Percentiles rank a stretch among this genome's conserved stretches.
These are phyloP conservation scores for Nothocercus julius DNA, from an alignment of 2,113 vertebrate genomes.

Conservation along the genomic window DNA sequence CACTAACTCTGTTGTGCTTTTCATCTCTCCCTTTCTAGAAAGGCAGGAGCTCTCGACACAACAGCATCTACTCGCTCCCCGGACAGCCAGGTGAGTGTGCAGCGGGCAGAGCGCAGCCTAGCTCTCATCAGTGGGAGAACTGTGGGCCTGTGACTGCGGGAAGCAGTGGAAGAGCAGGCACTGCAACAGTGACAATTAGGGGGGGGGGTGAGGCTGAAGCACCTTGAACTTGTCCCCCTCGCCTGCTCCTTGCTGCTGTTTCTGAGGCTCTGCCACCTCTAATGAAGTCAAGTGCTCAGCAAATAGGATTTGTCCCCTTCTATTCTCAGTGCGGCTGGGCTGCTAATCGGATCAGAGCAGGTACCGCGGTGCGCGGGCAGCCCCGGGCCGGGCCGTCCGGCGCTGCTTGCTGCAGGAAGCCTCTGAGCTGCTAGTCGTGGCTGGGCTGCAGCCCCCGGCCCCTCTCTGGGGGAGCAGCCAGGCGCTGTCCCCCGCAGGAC, in stretches of 20 bases:
- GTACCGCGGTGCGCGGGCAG: not conserved
- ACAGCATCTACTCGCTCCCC: slow-evolving; percentile 40
- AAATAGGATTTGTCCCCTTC: slow-evolving; percentile 24
- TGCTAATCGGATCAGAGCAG: not conserved
- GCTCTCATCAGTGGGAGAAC: fast-evolving
- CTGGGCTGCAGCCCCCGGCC: too few relatives aligned
- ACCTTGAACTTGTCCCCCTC: not conserved
- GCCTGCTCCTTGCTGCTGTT: not conserved
- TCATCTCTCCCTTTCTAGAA: not conserved
- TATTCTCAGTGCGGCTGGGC: not conserved
- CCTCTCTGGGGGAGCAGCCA: too few relatives aligned
- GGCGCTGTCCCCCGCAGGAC: too few relatives aligned
- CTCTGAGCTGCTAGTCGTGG: too few relatives aligned
- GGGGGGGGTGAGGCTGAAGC: not conserved
- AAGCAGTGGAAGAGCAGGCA: not conserved
- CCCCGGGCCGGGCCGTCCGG: not conserved
- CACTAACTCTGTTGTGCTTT: not conserved
- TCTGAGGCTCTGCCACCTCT: not conserved
- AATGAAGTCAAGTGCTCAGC: not conserved
- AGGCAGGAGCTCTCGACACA: slow-evolving; percentile 51
- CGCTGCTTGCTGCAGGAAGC: too few relatives aligned
- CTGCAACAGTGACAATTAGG: not conserved
- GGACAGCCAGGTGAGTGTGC: slow-evolving; percentile 59
- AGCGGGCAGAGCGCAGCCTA: not conserved
- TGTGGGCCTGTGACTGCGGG: fast-evolving